Percentiles rank a stretch among this genome's conserved stretches.
Conservation (phyloP, 2,797 vertebrate species). For the Simalia tracyae region DNA sequence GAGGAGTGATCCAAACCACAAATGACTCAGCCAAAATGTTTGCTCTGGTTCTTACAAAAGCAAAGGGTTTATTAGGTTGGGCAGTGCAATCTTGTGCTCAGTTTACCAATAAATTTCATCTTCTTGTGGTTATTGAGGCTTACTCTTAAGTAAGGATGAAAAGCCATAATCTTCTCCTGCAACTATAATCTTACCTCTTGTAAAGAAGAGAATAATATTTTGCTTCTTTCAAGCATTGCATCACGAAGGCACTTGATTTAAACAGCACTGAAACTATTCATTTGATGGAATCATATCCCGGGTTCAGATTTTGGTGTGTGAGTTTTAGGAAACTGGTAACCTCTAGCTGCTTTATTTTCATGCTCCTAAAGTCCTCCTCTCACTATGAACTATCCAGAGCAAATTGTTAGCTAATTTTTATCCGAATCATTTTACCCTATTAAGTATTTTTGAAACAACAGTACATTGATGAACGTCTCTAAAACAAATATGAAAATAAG, state of each 20-base stretch:
- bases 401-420: not conserved
- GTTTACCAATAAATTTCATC: not conserved
- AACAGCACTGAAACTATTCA: not conserved
- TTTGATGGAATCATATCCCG: not conserved
- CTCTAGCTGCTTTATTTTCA: not conserved
- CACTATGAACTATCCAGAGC: not conserved
- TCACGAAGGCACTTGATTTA: not conserved
- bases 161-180: not conserved
- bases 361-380: not conserved
- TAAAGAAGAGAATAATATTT: slow-evolving; percentile 41
- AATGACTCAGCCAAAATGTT: slow-evolving; percentile 42
- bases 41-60: slow-evolving; percentile 25
- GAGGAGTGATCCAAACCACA: slow-evolving; percentile 39
- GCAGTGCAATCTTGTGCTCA: not conserved
- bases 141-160: not conserved
- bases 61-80: not conserved
- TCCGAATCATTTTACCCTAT: not conserved
- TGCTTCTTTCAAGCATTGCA: slow-evolving; percentile 37
- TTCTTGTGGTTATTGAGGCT: not conserved
- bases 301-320: not conserved
- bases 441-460: no score
- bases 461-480: no score
- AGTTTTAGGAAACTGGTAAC: not conserved
- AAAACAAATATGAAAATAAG: not conserved
- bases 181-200: not conserved